Evolutionary conservation across 2,113 vertebrate genomes (phyloP).

Genomic region (Pardalotus punctatus): DNA sequence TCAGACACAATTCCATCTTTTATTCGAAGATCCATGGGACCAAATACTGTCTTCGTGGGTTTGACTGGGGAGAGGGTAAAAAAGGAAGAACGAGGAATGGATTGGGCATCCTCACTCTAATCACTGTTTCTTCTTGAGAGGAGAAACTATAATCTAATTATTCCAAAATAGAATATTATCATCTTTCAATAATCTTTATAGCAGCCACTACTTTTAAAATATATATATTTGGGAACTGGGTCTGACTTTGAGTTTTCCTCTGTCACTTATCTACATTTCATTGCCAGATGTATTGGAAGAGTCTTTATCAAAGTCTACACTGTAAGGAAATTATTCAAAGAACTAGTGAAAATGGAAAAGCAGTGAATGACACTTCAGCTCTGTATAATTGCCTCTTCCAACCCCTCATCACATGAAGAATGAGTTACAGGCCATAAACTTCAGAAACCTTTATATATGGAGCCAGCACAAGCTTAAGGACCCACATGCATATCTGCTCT

Average conservation of each 20-base stretch:
- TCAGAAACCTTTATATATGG: not conserved
- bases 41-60: not conserved
- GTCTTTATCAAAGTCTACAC: not conserved
- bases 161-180: not conserved
- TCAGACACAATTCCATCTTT: conserved; percentile 26
- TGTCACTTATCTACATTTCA: not conserved
- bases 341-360: not conserved
- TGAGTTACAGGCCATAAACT: not conserved
- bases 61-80: not conserved
- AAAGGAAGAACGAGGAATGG: not conserved
- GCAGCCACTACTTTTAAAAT: not conserved
- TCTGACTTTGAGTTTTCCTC: not conserved
- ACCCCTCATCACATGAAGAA: not conserved
- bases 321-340: conserved; percentile 3
- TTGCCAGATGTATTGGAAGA: not conserved
- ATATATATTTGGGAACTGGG: not conserved
- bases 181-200: not conserved
- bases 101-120: not conserved
- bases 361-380: not conserved
- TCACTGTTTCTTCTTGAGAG: not conserved
- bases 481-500: not conserved
- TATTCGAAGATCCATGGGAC: conserved; percentile 19
- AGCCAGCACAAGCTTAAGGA: not conserved
- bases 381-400: not conserved
- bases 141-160: conserved; percentile 17